phyloP scores from a whole-genome alignment of 2,113 vertebrate genomes.

The Boulengeromyrus knoepffleri region DNA sequence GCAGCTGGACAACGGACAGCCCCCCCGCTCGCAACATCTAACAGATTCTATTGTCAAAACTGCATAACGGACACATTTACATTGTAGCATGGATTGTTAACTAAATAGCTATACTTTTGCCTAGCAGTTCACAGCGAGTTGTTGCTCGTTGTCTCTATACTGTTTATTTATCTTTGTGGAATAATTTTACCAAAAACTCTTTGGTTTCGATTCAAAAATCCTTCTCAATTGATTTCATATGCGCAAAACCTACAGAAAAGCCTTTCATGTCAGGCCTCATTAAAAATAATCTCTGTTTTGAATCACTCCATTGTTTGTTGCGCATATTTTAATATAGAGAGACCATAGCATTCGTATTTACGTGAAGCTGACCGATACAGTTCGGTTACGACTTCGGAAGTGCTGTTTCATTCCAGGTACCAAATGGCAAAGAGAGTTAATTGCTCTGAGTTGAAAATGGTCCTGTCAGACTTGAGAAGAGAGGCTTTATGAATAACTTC shows the following conservation, averaged over 20 bases:
- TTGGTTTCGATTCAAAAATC: not conserved
- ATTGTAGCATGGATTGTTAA: not conserved
- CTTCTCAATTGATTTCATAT: not conserved
- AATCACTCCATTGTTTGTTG: not conserved
- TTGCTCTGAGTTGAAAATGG: not conserved
- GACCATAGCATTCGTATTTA: too few relatives aligned
- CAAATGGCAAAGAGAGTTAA: not conserved
- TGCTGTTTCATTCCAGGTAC: not conserved
- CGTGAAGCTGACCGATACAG: not conserved
- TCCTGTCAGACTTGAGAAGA: not conserved
- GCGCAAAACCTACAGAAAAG: not conserved
- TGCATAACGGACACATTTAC: not conserved
- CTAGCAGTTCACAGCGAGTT: not conserved
- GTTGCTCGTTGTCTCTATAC: not conserved
- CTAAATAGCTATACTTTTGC: not conserved
- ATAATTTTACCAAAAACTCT: not conserved
- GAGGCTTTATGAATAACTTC: constrained; percentile 20
- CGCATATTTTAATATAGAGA: not conserved
- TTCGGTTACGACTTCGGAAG: not conserved
- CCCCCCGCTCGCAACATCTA: not conserved
- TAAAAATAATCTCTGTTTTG: not conserved
- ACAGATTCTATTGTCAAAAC: not conserved
- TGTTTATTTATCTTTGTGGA: not conserved
- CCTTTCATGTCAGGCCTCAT: not conserved
- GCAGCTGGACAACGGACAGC: not conserved